These are phyloP conservation scores for Mayetiola destructor DNA, from an alignment of 2,888 invertebrate species.

Conservation along the genomic window DNA sequence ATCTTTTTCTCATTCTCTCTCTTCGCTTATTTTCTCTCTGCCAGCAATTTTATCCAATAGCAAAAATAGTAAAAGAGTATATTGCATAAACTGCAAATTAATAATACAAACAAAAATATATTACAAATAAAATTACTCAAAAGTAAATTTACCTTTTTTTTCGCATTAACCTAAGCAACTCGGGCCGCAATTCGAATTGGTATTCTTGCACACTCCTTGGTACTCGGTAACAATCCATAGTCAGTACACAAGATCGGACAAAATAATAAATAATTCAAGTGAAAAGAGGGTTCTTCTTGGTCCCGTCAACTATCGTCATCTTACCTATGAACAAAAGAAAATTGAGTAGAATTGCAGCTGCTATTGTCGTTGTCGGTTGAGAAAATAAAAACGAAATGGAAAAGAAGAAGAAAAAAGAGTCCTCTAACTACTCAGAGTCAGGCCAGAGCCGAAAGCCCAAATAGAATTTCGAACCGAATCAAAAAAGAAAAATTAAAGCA, in stretches of 20 bases:
- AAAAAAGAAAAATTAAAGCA: too few species aligned
- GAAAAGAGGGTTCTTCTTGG: constrained; percentile 12
- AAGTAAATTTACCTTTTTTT: constrained; percentile 9
- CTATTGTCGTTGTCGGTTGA: constrained; percentile 9
- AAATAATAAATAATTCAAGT: constrained; percentile 5
- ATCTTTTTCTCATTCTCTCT: background rate
- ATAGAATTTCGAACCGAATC: too few species aligned
- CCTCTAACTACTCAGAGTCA: too few species aligned
- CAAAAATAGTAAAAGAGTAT: background rate
- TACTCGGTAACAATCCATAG: too few species aligned
- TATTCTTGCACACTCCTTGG: too few species aligned
- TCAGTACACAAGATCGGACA: too few species aligned
- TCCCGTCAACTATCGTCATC: constrained; percentile 11
- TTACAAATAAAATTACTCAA: too few species aligned
- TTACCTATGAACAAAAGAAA: constrained; percentile 9
- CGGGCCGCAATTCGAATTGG: background rate
- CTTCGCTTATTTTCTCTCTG: too few species aligned
- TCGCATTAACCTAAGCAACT: background rate
- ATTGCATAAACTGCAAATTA: constrained; percentile 11
- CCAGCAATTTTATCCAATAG: too few species aligned
- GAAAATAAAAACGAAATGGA: background rate
- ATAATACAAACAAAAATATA: constrained; percentile 11
- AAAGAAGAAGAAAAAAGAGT: background rate
- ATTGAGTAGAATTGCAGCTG: constrained; percentile 13
- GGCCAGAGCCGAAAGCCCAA: too few species aligned